Base-by-base conservation (phyloP, 2,113 vertebrate species). In the Lampris incognitus region DNA sequence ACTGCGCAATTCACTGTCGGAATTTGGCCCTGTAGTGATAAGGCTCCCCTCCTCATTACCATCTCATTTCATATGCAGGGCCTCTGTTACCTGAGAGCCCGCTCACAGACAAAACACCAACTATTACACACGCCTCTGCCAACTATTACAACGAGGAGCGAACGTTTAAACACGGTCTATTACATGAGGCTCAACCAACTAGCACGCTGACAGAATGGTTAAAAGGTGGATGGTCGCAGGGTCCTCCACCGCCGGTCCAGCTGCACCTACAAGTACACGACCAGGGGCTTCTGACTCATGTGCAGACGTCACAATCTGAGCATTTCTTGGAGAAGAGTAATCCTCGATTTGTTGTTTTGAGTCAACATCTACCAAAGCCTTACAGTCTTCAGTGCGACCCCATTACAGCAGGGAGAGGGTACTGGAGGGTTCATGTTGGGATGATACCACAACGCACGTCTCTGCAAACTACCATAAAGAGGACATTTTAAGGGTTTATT, bases 1-100 rank as follows among this genome's bases (percentile, higher is more conserved):
- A 91, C 93, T 88, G 89, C 92, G 92, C 92, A 92, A 94, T 94
- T 93, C 91, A 93, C 92, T 93, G 92, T 93, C 85, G 92, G 88
- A 93, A 94, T 93, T 93, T 91, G 89, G 86, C 86, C 89, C 83
- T 64, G 84, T 54, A 78, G 84, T 76, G 91, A 92, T 89, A 92
- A 92, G 88, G 70, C 85, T 69, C 86, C 85, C 50, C 36, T 56
- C 71, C 88, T 91, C 88, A 92, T 94, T 93, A 91, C 86, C 92
- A 93, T 94, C 83, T 92, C 81, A 92, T 94, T 92, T 64, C 78
- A 89, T 87, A 93, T 94, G 91, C 91, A 87, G 88, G 90, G 89
- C 87, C 88, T 87, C 88, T 73, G 86, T 93, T 90, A 93, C 91
- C 91, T 90, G 87, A 93, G 87, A 92, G 84, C 81, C 85, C 73